phyloP scores from a whole-genome alignment of 1,140 invertebrate genomes.

The Drosophila prosaltans region DNA sequence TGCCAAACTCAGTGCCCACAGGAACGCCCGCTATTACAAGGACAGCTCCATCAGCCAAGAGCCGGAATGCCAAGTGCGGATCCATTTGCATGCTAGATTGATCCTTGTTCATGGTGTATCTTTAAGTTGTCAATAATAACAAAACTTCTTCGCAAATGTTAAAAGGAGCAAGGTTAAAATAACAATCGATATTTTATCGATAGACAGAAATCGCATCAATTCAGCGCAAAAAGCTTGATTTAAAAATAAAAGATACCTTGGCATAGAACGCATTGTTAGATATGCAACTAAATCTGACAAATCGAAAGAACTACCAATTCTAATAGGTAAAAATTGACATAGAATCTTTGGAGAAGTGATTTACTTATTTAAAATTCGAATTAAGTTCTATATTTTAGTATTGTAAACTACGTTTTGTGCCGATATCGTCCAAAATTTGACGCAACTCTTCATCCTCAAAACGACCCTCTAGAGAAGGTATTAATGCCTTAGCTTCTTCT shows the following conservation, averaged over 20 bases:
- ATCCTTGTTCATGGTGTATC: conserved; percentile 65
- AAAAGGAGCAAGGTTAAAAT: neutral
- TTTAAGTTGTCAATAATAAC: neutral
- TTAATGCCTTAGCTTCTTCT: conserved; percentile 98
- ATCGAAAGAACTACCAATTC: too few species aligned
- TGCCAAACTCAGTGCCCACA: conserved; percentile 95
- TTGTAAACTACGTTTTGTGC: conserved; percentile 98
- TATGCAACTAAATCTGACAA: too few species aligned
- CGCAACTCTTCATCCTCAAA: conserved; percentile 98
- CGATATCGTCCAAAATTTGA: conserved; percentile 97
- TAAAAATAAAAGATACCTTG: too few species aligned
- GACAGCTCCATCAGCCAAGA: conserved; percentile 92
- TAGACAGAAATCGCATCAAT: neutral
- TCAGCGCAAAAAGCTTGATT: too few species aligned
- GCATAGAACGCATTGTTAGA: too few species aligned
- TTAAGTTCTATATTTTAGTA: conserved; percentile 86
- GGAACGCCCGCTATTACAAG: conserved; percentile 94
- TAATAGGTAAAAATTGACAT: too few species aligned
- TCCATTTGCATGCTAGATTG: conserved; percentile 87
- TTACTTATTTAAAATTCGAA: conserved; percentile 1
- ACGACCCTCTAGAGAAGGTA: conserved; percentile 97
- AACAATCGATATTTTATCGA: neutral
- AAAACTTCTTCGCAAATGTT: neutral
- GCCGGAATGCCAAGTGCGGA: conserved; percentile 88
- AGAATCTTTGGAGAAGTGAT: neutral